Conservation (phyloP, 2,888 invertebrate species). For the Dysmachus trigonus region DNA sequence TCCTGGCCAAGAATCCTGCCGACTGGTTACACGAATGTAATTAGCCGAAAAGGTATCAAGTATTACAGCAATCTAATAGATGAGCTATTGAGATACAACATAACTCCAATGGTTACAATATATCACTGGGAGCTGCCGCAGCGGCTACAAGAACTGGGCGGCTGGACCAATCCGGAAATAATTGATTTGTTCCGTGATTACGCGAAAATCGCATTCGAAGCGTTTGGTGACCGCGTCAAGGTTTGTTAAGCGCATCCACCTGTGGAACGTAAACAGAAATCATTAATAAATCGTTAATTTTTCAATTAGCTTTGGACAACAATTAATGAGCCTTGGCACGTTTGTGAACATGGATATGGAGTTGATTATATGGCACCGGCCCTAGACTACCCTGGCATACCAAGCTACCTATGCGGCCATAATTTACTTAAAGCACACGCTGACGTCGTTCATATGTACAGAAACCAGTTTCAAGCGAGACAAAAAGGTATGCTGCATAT, state of each 20-base stretch:
- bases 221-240: slow-evolving; percentile 72
- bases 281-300: slow-evolving; percentile 26
- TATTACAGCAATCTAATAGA: slow-evolving; percentile 82
- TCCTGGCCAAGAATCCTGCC: slow-evolving; percentile 82
- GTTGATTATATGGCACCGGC: slow-evolving; percentile 71
- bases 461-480: slow-evolving; percentile 67
- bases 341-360: slow-evolving; percentile 65
- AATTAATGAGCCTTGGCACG: slow-evolving; percentile 76
- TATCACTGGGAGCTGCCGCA: slow-evolving; percentile 79
- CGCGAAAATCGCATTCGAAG: slow-evolving; percentile 70
- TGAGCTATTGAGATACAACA: slow-evolving; percentile 71
- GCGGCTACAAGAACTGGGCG: slow-evolving; percentile 72
- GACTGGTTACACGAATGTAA: slow-evolving; percentile 70
- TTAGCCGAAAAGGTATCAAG: slow-evolving; percentile 76
- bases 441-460: slow-evolving; percentile 73
- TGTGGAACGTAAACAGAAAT: not conserved
- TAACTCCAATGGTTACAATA: slow-evolving; percentile 76
- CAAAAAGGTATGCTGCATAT: slow-evolving; percentile 66
- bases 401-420: slow-evolving; percentile 75
- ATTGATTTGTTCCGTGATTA: slow-evolving; percentile 73
- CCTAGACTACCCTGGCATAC: slow-evolving; percentile 70
- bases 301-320: slow-evolving; percentile 72
- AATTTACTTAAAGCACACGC: slow-evolving; percentile 80
- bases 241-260: slow-evolving; percentile 44
- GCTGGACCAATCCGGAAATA: slow-evolving; percentile 74